Conservation (phyloP, 2,888 invertebrate genomes). For the Eulithis testata region DNA sequence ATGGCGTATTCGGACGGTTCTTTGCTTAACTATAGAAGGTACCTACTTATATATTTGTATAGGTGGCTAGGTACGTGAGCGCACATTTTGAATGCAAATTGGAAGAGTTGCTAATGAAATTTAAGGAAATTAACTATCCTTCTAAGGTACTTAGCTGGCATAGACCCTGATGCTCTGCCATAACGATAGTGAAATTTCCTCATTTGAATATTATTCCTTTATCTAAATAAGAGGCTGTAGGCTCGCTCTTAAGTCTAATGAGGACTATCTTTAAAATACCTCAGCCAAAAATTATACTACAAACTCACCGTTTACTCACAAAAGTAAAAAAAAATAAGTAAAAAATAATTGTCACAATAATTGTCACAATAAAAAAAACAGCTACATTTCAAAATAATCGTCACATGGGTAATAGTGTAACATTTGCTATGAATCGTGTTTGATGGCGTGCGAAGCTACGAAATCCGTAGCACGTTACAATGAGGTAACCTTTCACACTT, state of each 20-base stretch:
- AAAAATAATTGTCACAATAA: too few species aligned
- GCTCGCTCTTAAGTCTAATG: constrained; percentile 35
- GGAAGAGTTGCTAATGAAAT: constrained; percentile 75
- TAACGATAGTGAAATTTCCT: constrained; percentile 46
- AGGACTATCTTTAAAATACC: constrained; percentile 27
- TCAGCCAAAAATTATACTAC: constrained; percentile 25
- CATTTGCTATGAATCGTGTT: too few species aligned
- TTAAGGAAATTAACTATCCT: constrained; percentile 60
- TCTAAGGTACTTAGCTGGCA: constrained; percentile 46
- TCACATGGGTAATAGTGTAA: too few species aligned
- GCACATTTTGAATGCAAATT: constrained; percentile 79
- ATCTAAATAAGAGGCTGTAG: constrained; percentile 44
- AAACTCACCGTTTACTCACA: neutral
- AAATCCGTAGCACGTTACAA: constrained; percentile 37
- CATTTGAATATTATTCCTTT: constrained; percentile 47
- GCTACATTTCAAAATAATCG: too few species aligned
- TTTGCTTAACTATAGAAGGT: constrained; percentile 62
- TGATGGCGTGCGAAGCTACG: constrained; percentile 15
- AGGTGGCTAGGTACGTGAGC: constrained; percentile 75
- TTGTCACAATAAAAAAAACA: too few species aligned
- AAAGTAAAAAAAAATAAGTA: neutral
- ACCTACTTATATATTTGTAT: constrained; percentile 68
- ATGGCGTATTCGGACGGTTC: constrained; percentile 75
- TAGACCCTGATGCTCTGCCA: constrained; percentile 40
- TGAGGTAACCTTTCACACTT: constrained; percentile 31